phyloP scores from a whole-genome alignment of 1,140 invertebrate genomes.

The Eriosoma lanigerum region DNA sequence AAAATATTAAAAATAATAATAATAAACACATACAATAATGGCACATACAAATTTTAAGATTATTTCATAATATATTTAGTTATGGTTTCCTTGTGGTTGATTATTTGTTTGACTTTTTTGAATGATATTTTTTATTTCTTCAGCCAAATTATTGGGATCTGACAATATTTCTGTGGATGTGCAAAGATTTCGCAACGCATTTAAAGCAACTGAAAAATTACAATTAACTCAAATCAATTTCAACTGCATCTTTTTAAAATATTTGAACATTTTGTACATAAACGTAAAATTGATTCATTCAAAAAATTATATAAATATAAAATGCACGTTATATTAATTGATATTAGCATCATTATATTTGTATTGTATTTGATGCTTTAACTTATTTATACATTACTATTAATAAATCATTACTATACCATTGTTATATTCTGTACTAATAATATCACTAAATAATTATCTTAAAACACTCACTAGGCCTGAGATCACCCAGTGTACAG shows the following conservation, averaged over 20 bases:
- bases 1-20: slow-evolving; percentile 23
- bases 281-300: no score
- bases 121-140: slow-evolving; percentile 67
- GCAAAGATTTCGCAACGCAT: slow-evolving; percentile 85
- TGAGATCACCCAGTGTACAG: slow-evolving; percentile 88
- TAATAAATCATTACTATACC: no score
- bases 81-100: slow-evolving; percentile 23
- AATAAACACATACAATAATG: slow-evolving; percentile 21
- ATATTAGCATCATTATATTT: slow-evolving; percentile 38
- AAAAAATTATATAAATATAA: background rate
- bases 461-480: slow-evolving; percentile 72
- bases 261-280: no score
- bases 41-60: slow-evolving; percentile 11
- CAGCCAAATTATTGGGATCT: slow-evolving; percentile 81
- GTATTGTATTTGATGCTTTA: no score
- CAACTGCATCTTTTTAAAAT: no score
- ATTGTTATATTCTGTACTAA: no score
- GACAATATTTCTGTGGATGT: slow-evolving; percentile 91
- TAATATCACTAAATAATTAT: background rate
- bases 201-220: slow-evolving; percentile 78
- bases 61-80: slow-evolving; percentile 21
- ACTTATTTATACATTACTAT: no score
- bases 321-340: no score
- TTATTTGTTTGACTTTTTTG: slow-evolving; percentile 27
- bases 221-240: slow-evolving; percentile 49